These are phyloP conservation scores for Balanococcus diminutus DNA, from an alignment of 2,888 invertebrate species.

Conservation along the genomic window DNA sequence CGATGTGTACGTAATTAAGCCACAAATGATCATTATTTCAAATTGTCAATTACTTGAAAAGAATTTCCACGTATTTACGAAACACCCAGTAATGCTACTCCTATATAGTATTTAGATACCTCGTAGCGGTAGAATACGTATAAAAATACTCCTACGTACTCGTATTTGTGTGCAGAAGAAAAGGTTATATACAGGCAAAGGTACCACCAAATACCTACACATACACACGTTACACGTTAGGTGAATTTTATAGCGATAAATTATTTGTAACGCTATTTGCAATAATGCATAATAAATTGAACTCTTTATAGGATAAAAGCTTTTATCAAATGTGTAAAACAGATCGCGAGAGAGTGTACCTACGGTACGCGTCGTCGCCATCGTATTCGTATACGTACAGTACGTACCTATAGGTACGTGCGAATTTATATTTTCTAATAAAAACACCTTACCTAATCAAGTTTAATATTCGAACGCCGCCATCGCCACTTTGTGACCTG, in stretches of 20 bases:
- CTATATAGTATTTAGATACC: no score
- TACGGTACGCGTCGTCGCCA: neutral
- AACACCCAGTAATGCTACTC: neutral
- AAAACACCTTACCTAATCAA: neutral
- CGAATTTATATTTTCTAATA: neutral
- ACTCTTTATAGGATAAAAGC: constrained; percentile 27
- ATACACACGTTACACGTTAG: neutral
- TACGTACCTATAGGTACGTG: neutral
- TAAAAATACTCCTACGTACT: no score
- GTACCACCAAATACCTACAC: neutral
- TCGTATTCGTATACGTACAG: neutral
- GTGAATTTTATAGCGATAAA: constrained; percentile 2
- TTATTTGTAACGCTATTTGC: constrained; percentile 19
- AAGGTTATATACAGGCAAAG: neutral
- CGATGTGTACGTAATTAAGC: no score
- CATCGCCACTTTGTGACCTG: neutral
- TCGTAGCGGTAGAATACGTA: no score
- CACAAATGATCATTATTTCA: no score
- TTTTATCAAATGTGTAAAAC: constrained; percentile 17
- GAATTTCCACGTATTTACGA: neutral
- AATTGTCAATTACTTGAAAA: no score
- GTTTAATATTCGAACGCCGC: neutral
- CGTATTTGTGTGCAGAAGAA: neutral
- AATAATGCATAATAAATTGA: constrained; percentile 30
- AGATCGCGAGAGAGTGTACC: neutral